phyloP scores from a whole-genome alignment of 2,113 vertebrate species.

The Tychaedon coryphoeus region DNA sequence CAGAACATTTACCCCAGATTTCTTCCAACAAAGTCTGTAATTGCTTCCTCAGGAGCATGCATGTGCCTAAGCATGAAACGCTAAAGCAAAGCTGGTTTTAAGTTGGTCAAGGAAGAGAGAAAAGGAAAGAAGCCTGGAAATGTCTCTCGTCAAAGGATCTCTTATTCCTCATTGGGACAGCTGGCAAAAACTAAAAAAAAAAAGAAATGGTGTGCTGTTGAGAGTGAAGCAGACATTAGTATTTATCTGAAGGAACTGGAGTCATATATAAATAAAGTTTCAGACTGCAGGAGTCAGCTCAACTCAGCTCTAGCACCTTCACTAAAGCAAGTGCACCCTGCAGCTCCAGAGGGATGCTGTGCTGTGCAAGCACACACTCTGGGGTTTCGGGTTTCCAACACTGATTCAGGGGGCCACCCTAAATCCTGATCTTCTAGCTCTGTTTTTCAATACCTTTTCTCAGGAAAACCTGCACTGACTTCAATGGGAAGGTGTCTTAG shows the following conservation, averaged over 20 bases:
- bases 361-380: background rate
- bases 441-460: background rate
- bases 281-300: background rate
- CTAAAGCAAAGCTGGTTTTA: slow-evolving; percentile 60
- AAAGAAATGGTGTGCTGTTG: background rate
- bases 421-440: background rate
- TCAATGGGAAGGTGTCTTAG: background rate
- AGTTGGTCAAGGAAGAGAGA: background rate
- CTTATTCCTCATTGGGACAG: background rate
- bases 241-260: slow-evolving; percentile 17
- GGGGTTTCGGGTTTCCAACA: background rate
- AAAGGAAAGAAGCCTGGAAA: slow-evolving; percentile 45
- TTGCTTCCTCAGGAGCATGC: slow-evolving; percentile 45
- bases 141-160: slow-evolving; percentile 16
- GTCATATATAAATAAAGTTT: slow-evolving; percentile 1
- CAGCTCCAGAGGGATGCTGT: background rate
- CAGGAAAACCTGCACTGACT: background rate
- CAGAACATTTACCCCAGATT: slow-evolving; percentile 62
- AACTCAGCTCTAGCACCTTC: background rate
- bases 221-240: background rate
- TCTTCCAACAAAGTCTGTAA: slow-evolving; percentile 65
- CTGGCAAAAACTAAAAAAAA: background rate
- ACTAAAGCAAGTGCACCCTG: background rate
- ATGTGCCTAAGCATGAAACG: slow-evolving; percentile 17
- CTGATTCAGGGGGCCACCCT: background rate